Percentiles rank a stretch among this genome's conserved stretches.
Conservation (phyloP, 2,797 vertebrate genomes). For the Phalloptychus januarius region DNA sequence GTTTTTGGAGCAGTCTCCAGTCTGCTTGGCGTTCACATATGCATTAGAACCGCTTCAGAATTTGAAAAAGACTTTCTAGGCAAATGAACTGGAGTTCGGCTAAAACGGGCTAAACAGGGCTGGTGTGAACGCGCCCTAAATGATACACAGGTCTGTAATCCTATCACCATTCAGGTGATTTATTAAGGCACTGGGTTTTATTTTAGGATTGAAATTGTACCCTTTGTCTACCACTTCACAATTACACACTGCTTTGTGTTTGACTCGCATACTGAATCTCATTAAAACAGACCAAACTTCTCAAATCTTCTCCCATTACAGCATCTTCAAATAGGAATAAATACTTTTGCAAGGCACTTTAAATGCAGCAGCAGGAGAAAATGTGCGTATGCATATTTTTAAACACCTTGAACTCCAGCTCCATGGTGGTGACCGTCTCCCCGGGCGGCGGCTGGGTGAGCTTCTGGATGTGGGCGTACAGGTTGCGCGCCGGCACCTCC, state of each 20-base stretch:
- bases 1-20: too few species aligned
- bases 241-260: neutral
- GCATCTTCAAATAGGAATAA: neutral
- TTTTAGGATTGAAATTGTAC: neutral
- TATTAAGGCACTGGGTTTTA: neutral
- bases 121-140: neutral
- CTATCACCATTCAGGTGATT: neutral
- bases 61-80: too few species aligned
- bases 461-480: slow-evolving; percentile 96
- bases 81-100: too few species aligned
- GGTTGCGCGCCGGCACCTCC: slow-evolving; percentile 92
- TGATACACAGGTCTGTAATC: neutral
- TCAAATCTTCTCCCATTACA: too few species aligned
- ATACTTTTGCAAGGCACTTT: neutral
- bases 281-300: neutral
- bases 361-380: neutral
- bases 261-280: neutral
- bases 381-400: neutral
- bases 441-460: slow-evolving; percentile 91
- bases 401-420: slow-evolving; percentile 94
- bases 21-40: too few species aligned
- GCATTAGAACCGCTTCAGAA: too few species aligned
- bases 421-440: slow-evolving; percentile 93
- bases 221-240: neutral
- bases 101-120: too few species aligned